phyloP scores from a whole-genome alignment of 2,113 vertebrate genomes.

The Melanostigma gelatinosum region DNA sequence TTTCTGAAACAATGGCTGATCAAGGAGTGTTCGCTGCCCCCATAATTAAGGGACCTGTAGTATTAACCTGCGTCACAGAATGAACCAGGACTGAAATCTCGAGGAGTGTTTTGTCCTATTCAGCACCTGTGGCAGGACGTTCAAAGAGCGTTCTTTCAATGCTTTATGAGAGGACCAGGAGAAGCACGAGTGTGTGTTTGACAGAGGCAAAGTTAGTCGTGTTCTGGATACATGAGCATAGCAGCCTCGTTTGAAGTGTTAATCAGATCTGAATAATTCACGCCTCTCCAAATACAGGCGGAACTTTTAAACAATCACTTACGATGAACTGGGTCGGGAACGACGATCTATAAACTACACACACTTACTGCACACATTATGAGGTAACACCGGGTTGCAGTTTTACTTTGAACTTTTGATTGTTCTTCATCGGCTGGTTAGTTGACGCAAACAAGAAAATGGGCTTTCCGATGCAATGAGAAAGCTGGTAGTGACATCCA shows the following conservation, averaged over 20 bases:
- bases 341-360: conserved; percentile 11
- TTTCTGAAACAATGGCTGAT: background rate
- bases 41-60: background rate
- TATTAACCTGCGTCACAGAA: background rate
- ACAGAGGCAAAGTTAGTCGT: conserved; percentile 26
- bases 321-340: conserved; percentile 21
- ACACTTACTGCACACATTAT: conserved; percentile 16
- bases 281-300: conserved; percentile 51
- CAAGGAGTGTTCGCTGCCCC: background rate
- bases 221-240: conserved; percentile 24
- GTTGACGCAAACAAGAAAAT: background rate
- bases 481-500: background rate
- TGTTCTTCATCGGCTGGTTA: conserved; percentile 1
- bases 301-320: conserved; percentile 69
- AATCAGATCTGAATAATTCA: conserved; percentile 78
- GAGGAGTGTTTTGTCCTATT: background rate
- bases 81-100: background rate
- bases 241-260: conserved; percentile 77
- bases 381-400: conserved; percentile 7
- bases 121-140: background rate
- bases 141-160: background rate
- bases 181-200: conserved; percentile 14
- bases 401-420: conserved; percentile 37
- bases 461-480: conserved; percentile 2
- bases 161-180: background rate